These are phyloP conservation scores for Schizopygopsis malacanthus DNA, from an alignment of 2,797 vertebrate species.

Conservation along the genomic window DNA sequence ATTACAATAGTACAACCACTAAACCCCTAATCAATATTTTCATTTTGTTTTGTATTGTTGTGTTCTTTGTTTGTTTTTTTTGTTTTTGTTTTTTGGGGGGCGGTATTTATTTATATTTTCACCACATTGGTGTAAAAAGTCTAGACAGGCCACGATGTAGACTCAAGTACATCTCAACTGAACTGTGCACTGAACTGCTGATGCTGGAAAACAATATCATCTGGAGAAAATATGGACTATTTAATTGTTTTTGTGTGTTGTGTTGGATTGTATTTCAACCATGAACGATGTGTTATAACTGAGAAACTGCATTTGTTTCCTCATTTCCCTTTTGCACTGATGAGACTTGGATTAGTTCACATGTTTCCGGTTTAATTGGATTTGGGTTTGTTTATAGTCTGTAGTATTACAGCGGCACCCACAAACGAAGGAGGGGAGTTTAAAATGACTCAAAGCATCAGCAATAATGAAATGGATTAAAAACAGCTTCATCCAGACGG, in stretches of 20 bases:
- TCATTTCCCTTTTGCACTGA: slow-evolving; percentile 31
- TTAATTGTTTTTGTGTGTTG: slow-evolving; percentile 10
- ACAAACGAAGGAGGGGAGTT: slow-evolving; percentile 14
- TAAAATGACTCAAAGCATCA: slow-evolving; percentile 33
- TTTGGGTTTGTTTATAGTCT: slow-evolving; percentile 37
- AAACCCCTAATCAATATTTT: too few species aligned
- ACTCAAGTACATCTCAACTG: background rate
- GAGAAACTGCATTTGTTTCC: slow-evolving; percentile 13
- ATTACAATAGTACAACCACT: background rate
- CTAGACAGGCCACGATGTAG: background rate
- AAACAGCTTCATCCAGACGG: slow-evolving; percentile 20
- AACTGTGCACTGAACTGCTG: background rate
- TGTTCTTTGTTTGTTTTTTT: too few species aligned
- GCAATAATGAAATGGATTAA: slow-evolving; percentile 39
- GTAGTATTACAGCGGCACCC: slow-evolving; percentile 12
- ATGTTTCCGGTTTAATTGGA: slow-evolving; percentile 39
- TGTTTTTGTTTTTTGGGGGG: background rate
- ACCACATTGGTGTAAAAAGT: background rate
- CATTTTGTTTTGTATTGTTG: too few species aligned
- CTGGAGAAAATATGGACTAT: background rate
- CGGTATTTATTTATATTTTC: background rate
- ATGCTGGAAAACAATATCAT: slow-evolving; percentile 1
- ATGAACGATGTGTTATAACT: background rate
- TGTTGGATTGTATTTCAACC: slow-evolving; percentile 10
- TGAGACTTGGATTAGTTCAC: slow-evolving; percentile 35